Percentiles rank a stretch among this genome's conserved stretches.
These are phyloP conservation scores for Erithacus rubecula DNA, from an alignment of 2,797 vertebrate genomes.

Conservation along the genomic window DNA sequence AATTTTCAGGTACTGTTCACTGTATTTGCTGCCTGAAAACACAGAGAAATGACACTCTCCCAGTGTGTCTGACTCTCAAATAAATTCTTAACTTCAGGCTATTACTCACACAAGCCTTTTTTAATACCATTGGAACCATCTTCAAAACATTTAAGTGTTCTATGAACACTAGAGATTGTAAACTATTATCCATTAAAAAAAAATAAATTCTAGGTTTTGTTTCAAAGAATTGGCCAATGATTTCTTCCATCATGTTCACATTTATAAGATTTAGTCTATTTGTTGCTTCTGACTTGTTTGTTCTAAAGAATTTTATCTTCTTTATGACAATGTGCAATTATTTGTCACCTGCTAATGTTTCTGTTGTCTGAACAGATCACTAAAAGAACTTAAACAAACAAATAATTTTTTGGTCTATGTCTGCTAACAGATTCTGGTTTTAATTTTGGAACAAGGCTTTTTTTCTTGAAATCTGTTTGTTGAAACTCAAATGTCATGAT, in stretches of 20 bases:
- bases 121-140: not conserved
- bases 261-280: not conserved
- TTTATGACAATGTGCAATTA: not conserved
- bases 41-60: not conserved
- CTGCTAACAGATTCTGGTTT: not conserved
- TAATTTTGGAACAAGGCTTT: not conserved
- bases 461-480: not conserved
- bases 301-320: not conserved
- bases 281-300: not conserved
- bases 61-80: not conserved
- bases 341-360: not conserved
- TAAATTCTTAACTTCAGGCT: not conserved
- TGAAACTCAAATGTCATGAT: not conserved
- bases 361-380: not conserved
- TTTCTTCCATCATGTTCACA: not conserved
- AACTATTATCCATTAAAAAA: not conserved
- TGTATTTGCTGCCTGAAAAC: constrained; percentile 8
- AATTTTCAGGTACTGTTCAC: not conserved
- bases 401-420: not conserved
- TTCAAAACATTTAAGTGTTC: not conserved
- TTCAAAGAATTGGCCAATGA: not conserved
- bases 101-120: not conserved
- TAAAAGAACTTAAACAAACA: not conserved
- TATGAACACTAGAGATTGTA: not conserved
- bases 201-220: not conserved